phyloP scores from a whole-genome alignment of 1,140 invertebrate genomes.

The Idris sp. region DNA sequence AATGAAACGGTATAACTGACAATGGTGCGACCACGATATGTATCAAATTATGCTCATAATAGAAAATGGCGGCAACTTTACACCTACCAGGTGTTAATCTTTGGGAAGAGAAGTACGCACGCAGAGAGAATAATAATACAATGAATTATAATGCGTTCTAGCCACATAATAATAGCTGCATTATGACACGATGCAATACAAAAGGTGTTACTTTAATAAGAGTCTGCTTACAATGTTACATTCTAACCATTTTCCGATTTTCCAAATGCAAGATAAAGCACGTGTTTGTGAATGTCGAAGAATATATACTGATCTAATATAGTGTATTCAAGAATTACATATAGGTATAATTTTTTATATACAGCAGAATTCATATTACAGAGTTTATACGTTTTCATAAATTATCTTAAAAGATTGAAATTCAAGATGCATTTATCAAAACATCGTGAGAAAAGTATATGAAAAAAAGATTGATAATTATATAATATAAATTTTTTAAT shows the following conservation, averaged over 20 bases:
- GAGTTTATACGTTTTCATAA: no score
- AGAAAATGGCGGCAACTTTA: constrained; percentile 78
- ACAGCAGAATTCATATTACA: no score
- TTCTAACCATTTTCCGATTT: constrained; percentile 61
- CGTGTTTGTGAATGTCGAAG: constrained; percentile 28
- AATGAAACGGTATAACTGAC: constrained; percentile 30
- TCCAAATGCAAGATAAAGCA: constrained; percentile 44
- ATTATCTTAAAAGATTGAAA: no score
- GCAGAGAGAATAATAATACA: constrained; percentile 68
- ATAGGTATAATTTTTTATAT: no score
- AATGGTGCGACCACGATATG: constrained; percentile 71
- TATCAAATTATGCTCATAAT: constrained; percentile 79
- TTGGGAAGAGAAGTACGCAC: constrained; percentile 64
- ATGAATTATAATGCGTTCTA: constrained; percentile 74
- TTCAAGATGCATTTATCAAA: no score
- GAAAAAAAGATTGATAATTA: no score
- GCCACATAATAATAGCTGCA: constrained; percentile 72
- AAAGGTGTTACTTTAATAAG: constrained; percentile 78
- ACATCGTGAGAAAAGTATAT: no score
- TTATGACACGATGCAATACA: constrained; percentile 70
- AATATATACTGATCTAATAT: constrained; percentile 16
- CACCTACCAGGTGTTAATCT: constrained; percentile 77
- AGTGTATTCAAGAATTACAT: no score
- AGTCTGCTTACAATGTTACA: constrained; percentile 71
- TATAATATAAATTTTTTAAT: no score